phyloP scores from a whole-genome alignment of 2,888 invertebrate genomes.

The Campaea margaritaria region DNA sequence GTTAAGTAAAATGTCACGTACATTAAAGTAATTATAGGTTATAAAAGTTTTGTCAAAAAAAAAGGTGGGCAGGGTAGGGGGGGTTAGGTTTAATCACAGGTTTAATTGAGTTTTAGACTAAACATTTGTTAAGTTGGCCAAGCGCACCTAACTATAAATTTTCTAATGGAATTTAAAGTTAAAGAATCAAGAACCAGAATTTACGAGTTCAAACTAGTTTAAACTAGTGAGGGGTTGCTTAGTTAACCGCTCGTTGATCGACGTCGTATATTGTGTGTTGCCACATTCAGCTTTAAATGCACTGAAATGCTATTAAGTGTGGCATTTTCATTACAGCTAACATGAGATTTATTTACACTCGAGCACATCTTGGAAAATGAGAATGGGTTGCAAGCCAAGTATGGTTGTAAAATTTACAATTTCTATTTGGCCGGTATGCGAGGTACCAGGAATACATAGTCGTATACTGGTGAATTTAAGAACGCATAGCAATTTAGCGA shows the following conservation, averaged over 20 bases:
- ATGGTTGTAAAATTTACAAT: constrained; percentile 60
- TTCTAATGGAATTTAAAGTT: constrained; percentile 35
- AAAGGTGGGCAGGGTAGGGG: no score
- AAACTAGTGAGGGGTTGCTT: not conserved
- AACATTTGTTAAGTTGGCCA: constrained; percentile 17
- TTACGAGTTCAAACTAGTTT: constrained; percentile 7
- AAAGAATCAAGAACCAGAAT: constrained; percentile 9
- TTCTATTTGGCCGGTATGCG: constrained; percentile 49
- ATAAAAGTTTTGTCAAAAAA: not conserved
- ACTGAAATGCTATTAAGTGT: constrained; percentile 49
- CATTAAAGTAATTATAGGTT: no score
- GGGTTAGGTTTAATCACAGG: no score
- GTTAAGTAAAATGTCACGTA: no score
- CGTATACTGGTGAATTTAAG: constrained; percentile 43
- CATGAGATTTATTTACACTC: constrained; percentile 62
- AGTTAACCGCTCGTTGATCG: constrained; percentile 16
- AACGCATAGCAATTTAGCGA: constrained; percentile 45
- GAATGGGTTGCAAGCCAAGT: constrained; percentile 57
- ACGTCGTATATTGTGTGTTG: constrained; percentile 32
- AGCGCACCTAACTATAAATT: no score
- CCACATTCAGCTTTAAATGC: constrained; percentile 45
- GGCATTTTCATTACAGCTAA: constrained; percentile 66
- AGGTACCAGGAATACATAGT: constrained; percentile 32
- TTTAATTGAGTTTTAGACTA: no score
- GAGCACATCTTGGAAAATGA: constrained; percentile 72